Evolutionary conservation across 2,888 invertebrate genomes (phyloP).

Genomic region (Allacma fusca): DNA sequence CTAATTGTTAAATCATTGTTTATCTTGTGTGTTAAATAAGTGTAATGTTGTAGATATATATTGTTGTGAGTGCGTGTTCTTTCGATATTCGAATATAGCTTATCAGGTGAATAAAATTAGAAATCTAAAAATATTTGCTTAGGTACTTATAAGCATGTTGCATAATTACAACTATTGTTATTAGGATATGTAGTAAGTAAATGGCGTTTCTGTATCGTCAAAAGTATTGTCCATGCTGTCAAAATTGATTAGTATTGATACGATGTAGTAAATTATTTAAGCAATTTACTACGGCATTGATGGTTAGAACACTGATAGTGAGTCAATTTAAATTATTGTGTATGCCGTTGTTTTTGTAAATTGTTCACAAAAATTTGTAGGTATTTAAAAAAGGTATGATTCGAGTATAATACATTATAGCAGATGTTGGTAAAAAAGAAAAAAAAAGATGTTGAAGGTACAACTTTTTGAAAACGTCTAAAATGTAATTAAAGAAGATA

Average conservation of each 20-base stretch:
- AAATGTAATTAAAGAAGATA: conserved; percentile 26
- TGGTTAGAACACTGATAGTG: not conserved
- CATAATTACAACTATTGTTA: not conserved
- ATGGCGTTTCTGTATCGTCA: not conserved
- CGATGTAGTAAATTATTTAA: not conserved
- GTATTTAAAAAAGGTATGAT: not conserved
- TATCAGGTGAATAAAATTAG: not conserved
- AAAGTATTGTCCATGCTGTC: conserved; percentile 39
- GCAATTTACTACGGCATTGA: not conserved
- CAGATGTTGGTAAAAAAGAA: not conserved
- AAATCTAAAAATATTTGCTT: not conserved
- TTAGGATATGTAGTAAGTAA: not conserved
- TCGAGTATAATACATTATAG: not conserved
- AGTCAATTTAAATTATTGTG: conserved; percentile 24
- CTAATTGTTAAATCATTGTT: not conserved
- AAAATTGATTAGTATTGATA: conserved; percentile 8
- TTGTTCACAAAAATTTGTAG: conserved; percentile 2
- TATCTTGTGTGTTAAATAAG: not conserved
- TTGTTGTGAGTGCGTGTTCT: not conserved
- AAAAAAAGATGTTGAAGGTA: conserved; percentile 38
- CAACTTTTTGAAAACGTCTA: conserved; percentile 39
- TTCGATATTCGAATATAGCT: not conserved
- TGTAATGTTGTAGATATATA: not conserved
- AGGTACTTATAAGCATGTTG: conserved; percentile 3
- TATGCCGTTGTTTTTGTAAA: not conserved